Base-by-base conservation (phyloP, 2,888 invertebrate genomes). In the Chrysina gloriosa region DNA sequence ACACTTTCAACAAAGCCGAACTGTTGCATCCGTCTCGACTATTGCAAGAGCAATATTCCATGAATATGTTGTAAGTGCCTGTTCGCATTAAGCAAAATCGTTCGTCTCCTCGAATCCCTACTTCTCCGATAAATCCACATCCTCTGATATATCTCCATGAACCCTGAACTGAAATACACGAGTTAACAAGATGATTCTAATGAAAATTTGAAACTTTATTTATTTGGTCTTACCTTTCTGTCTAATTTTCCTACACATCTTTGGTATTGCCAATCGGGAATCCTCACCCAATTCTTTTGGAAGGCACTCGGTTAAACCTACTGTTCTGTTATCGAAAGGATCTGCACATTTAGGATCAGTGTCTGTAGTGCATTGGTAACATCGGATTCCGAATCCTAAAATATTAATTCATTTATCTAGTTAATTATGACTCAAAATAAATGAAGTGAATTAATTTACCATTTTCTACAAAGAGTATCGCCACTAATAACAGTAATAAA, bases 41-140 rank as follows among this genome's bases (percentile, higher is more conserved):
- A 76, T 93, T 93, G 77, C 96, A 96, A 0, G 95, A 95, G 80
- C 96, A 97, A 77, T 93, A 95, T 82, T 97, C 96, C 85, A 95
- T 91, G 80, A 96, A 96, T 73, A 97, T 95, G 80, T 97, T 95
- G 83, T 94, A 95, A 0, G 94, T 94, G 16, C 96, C 96, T 0
- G 94, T 94, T 76, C 95, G 87, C 92, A 96, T 93, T 7, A 95
- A 84, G 75, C 96, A 96, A 83, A 93, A 96, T 64, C 96, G 86
- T 82, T 96, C 96, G 76, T 96, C 96, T 0, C 95, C 94, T 76
- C 88, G 90, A 56, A 96, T 93, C 0, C 96, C 96, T 0, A 95
- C 94, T 74, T 95, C 95, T 0, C 96, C 96, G 77, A 96, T 87
- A 78, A 91, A 95, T 0, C 96, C 96, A 83, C 96, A 97, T 78